Base-by-base conservation (phyloP, 2,113 vertebrate genomes). In the Pterocles burchelli region DNA sequence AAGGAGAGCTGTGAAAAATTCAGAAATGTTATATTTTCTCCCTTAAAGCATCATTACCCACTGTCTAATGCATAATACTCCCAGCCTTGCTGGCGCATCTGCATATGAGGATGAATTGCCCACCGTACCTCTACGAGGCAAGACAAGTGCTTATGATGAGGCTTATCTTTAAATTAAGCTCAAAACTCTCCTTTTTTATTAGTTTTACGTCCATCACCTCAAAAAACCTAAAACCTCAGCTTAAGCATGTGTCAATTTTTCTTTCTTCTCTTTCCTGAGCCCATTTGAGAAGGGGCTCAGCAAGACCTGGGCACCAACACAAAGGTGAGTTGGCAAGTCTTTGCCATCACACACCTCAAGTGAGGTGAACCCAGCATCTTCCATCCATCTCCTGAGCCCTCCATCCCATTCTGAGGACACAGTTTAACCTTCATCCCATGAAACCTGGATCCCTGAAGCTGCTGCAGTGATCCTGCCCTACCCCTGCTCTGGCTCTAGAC, bases 1-100 rank as follows among this genome's bases (percentile, higher is more conserved):
- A 96, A 85, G 49, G 43, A 92, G 59, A 85, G 73, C 80, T 90
- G 25, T 59, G 57, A 85, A 97, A 93, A 89, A 68, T 43, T 91
- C 68, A 86, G 21, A 96, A 96, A 85, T 71, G 49, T 55, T 66
- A 68, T 13, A 59, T 89, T 96, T 76, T 63, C 75, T 93, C 41
- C 62, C 58, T 94, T 59, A 91, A 92, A 94, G 82, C 85, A 92
- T 93, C 75, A 94, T 94, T 96, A 89, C 62, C 77, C 89, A 93
- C 57, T 52, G 22, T 33, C 74, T 80, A 71, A 51, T 88, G 49
- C 59, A 81, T 33, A 85, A 91, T 74, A 65, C 63, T 92, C 58
- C 57, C 61, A 49, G 65, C 49, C 70, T 72, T 55, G 51, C 63
- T 49, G 9, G 38, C 91, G 61, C 41, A 73, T 54, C 31, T 92